Evolutionary conservation across 2,113 vertebrate genomes (phyloP).

Genomic region (Lontra canadensis): DNA sequence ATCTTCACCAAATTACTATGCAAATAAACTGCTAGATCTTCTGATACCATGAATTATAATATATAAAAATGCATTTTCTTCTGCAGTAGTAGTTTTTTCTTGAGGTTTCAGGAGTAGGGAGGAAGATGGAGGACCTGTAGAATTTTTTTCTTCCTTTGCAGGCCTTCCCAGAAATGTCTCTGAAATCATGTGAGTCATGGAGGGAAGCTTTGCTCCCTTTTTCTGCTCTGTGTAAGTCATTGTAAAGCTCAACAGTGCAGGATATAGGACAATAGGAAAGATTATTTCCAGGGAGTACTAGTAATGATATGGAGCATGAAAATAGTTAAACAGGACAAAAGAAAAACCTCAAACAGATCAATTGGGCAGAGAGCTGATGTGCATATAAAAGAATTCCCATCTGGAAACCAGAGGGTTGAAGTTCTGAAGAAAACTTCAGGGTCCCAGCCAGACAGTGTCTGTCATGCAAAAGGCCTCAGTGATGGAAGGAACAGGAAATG

Average conservation of each 20-base stretch:
- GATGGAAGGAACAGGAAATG: slow-evolving; percentile 61
- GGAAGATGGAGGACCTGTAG: not conserved
- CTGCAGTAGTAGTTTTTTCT: not conserved
- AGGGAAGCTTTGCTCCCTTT: not conserved
- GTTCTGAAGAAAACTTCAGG: slow-evolving; percentile 75
- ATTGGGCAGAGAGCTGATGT: slow-evolving; percentile 58
- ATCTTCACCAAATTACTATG: not conserved
- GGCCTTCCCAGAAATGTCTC: slow-evolving; percentile 7
- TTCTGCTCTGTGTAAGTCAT: not conserved
- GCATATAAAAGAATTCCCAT: slow-evolving; percentile 71
- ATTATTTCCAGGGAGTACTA: slow-evolving; percentile 30
- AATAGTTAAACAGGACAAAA: slow-evolving; percentile 68
- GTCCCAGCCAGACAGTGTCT: slow-evolving; percentile 51
- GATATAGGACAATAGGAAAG: not conserved
- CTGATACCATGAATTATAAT: not conserved
- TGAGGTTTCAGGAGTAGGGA: not conserved
- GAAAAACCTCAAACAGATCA: slow-evolving; percentile 65
- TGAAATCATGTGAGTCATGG: not conserved
- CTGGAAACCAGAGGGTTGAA: slow-evolving; percentile 68
- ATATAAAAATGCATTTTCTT: not conserved
- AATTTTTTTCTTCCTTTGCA: not conserved
- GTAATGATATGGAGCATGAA: slow-evolving; percentile 40
- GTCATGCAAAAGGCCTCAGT: slow-evolving; percentile 48
- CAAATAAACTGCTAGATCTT: not conserved
- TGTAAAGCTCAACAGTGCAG: not conserved